These are phyloP conservation scores for Sisor rabdophorus DNA, from an alignment of 2,113 vertebrate genomes.

Conservation along the genomic window DNA sequence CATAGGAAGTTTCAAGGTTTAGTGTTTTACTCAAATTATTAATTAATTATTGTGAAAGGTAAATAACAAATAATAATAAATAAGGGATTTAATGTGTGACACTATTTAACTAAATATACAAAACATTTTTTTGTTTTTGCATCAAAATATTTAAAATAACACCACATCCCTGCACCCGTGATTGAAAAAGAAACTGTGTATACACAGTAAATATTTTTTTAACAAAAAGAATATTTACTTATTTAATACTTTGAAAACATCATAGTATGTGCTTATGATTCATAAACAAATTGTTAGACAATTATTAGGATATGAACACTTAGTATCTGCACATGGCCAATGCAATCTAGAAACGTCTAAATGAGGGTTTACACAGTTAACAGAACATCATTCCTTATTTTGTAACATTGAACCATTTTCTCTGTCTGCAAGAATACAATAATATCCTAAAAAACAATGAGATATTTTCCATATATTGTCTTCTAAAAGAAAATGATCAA, in stretches of 20 bases:
- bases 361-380: too few species aligned
- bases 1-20: not conserved
- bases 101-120: not conserved
- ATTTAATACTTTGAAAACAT: not conserved
- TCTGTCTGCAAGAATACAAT: not conserved
- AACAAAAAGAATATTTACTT: too few species aligned
- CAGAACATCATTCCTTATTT: not conserved
- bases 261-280: not conserved
- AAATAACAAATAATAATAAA: not conserved
- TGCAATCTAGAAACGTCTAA: not conserved
- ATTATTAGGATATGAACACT: not conserved
- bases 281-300: not conserved
- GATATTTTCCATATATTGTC: too few species aligned
- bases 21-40: not conserved
- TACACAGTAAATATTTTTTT: too few species aligned
- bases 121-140: not conserved
- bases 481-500: not conserved
- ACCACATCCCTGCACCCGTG: not conserved
- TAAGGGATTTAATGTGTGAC: not conserved
- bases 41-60: not conserved
- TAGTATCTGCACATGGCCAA: not conserved
- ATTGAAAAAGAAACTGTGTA: not conserved
- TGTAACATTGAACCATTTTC: not conserved
- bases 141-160: not conserved
- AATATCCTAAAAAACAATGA: not conserved